Evolutionary conservation across 2,888 invertebrate genomes (phyloP).

Genomic region (Tribolium freemani): DNA sequence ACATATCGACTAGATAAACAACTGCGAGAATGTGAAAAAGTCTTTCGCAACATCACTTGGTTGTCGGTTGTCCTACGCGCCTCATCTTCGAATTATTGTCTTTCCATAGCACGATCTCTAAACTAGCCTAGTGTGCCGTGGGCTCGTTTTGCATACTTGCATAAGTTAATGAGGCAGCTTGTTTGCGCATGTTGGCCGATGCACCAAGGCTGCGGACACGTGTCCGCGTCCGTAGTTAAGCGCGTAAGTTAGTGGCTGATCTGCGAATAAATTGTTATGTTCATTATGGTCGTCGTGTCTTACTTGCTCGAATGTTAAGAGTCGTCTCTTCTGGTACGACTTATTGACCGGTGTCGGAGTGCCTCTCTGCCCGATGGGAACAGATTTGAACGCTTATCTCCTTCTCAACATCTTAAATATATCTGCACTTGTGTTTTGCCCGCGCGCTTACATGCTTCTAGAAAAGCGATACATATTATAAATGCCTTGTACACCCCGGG

Average conservation of each 20-base stretch:
- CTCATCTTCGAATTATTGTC: not conserved
- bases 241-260: slow-evolving; percentile 59
- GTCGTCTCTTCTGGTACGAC: slow-evolving; percentile 51
- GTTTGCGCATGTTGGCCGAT: slow-evolving; percentile 50
- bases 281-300: slow-evolving; percentile 61
- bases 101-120: slow-evolving; percentile 5
- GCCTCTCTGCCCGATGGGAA: slow-evolving; percentile 50
- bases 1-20: not conserved
- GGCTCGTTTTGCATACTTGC: slow-evolving; percentile 59
- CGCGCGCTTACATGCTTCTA: slow-evolving; percentile 49
- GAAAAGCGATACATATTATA: slow-evolving; percentile 44
- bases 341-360: slow-evolving; percentile 54
- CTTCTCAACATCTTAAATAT: slow-evolving; percentile 52
- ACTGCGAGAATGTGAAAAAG: not conserved
- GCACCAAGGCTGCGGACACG: slow-evolving; percentile 45
- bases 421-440: slow-evolving; percentile 50
- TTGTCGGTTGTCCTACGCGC: not conserved
- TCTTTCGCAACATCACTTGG: not conserved
- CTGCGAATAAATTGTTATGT: slow-evolving; percentile 59
- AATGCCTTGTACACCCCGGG: slow-evolving; percentile 33
- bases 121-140: slow-evolving; percentile 40
- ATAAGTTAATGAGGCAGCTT: slow-evolving; percentile 58
- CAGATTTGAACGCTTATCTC: slow-evolving; percentile 56
- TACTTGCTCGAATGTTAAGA: slow-evolving; percentile 56
- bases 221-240: slow-evolving; percentile 52